Evolutionary conservation across 2,888 invertebrate genomes (phyloP), one percentile per base, ranked within the genome.

Genomic region (Epicampocera succincta): DNA sequence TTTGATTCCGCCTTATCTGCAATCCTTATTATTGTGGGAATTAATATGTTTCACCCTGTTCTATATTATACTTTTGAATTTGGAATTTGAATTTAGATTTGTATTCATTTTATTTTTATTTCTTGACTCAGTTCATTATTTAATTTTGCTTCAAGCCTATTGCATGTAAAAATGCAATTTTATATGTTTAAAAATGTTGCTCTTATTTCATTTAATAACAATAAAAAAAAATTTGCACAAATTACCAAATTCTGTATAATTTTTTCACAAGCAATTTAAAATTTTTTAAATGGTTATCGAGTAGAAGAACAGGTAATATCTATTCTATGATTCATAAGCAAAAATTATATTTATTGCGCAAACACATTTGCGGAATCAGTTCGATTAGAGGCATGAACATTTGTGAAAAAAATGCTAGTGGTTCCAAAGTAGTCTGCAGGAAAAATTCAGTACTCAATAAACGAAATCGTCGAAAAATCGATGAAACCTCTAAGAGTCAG

Each of bases 151-250:
- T 52, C 17, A 60, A 56, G 63, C 44, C 68, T 71, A 68, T 83
- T 84, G 85, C 85, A 84, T 85, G 85, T 77, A 74, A 75, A 82
- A 83, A 80, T 83, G 80, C 84, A 81, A 84, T 84, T 83, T 68
- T 66, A 61, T 66, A 42, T 63, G 19, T 58, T 76, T 72, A 33
- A 33, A 33, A 33, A 33, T 66, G 44, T 65, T 65, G 3, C 11
- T 50, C 6, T 68, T 44, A 52, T 19, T 52, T 60, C 38, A 3
- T 52, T 44, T 38, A 17, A 54, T n/a, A 46, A n/a, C n/a, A n/a
- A 42, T 1, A 54, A 54, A 52, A 52, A 68, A 65, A 76, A 56
- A 25, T 68, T 56, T 66, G 68, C 72, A 79, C 76, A 76, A 82
- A 79, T 80, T 79, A 71, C 15, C 25, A 52, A 76, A 72, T 52